Percentiles rank a stretch among this genome's conserved stretches.
These are phyloP conservation scores for Porites australiensis DNA, from an alignment of 64 coral and sea anemone genomes.

Conservation along the genomic window DNA sequence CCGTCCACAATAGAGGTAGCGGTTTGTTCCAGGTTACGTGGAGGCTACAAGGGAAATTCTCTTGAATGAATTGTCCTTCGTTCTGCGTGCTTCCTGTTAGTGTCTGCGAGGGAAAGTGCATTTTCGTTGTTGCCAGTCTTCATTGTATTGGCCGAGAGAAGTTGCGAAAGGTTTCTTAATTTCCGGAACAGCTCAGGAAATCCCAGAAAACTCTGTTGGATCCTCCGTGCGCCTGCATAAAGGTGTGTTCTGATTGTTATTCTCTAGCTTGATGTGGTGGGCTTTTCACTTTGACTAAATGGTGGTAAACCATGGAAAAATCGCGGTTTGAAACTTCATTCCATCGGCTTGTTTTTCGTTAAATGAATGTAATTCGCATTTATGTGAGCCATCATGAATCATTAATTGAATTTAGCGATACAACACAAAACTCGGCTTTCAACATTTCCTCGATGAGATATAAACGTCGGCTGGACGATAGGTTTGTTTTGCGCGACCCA, in stretches of 20 bases:
- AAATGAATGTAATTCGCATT: constrained; percentile 60
- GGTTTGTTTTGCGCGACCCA: neutral
- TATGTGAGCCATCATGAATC: constrained; percentile 51
- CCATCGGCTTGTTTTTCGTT: constrained; percentile 39
- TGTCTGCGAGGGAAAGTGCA: constrained; percentile 9
- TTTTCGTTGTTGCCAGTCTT: constrained; percentile 7
- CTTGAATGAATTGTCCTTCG: constrained; percentile 30
- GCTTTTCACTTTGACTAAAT: neutral
- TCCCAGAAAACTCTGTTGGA: constrained; percentile 1
- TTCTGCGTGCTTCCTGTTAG: constrained; percentile 4
- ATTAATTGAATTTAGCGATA: constrained; percentile 56
- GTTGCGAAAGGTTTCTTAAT: constrained; percentile 44
- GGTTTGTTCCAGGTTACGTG: constrained; percentile 24
- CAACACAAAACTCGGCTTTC: constrained; percentile 17
- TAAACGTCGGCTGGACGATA: neutral
- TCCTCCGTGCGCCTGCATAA: neutral
- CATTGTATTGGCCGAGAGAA: neutral
- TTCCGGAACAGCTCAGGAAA: constrained; percentile 32
- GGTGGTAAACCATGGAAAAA: neutral
- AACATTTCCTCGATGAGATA: constrained; percentile 21
- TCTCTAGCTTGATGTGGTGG: neutral
- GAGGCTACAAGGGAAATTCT: neutral
- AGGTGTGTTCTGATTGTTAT: constrained; percentile 15
- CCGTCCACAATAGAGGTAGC: constrained; percentile 53
- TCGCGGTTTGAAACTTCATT: constrained; percentile 31